phyloP scores from a whole-genome alignment of 1,140 invertebrate species.

The Pachypeltis micranthus region DNA sequence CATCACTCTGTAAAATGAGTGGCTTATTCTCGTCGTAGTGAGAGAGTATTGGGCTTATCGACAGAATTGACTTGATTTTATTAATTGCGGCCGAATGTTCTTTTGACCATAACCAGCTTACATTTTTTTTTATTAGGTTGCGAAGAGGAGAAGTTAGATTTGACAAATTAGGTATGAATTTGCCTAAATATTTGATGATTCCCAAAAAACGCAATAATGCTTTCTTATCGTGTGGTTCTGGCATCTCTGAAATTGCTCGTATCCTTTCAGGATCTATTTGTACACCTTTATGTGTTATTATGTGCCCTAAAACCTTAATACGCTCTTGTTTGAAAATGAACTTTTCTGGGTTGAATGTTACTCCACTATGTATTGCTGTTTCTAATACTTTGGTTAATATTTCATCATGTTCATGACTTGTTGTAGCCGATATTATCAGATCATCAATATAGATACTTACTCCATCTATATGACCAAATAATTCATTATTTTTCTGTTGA shows the following conservation, averaged over 20 bases:
- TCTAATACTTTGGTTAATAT: background rate
- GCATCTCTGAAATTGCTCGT: background rate
- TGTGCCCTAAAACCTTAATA: background rate
- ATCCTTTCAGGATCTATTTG: background rate
- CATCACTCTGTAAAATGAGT: constrained; percentile 4
- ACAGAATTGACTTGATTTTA: constrained; percentile 30
- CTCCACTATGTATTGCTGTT: background rate
- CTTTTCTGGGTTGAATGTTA: background rate
- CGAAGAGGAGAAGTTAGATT: constrained; percentile 32
- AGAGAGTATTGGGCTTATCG: constrained; percentile 22
- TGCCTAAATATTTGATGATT: constrained; percentile 32
- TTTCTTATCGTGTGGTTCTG: background rate
- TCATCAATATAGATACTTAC: background rate
- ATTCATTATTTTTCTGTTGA: background rate
- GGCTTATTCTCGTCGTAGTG: constrained; percentile 26
- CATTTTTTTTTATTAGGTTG: constrained; percentile 34
- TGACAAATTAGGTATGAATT: constrained; percentile 36
- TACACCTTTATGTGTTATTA: background rate
- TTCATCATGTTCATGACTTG: background rate
- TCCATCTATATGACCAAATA: background rate
- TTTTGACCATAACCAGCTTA: constrained; percentile 30
- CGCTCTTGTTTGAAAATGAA: background rate
- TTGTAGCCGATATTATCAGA: background rate
- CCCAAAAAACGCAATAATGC: constrained; percentile 32
- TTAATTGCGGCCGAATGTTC: constrained; percentile 30